Evolutionary conservation across 1,140 invertebrate species (phyloP).

Genomic region (Chironomus tepperi): DNA sequence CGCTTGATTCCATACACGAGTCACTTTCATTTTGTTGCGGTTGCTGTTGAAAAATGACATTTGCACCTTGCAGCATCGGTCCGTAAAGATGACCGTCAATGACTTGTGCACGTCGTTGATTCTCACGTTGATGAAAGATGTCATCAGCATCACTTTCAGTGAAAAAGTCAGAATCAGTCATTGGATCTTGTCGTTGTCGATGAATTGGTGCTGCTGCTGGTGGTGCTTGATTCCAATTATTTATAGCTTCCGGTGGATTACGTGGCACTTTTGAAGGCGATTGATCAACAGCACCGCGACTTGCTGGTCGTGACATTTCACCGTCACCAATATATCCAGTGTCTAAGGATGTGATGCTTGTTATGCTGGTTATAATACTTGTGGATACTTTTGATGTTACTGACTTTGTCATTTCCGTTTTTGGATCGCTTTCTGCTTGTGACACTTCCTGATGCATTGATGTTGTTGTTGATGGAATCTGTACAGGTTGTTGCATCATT

Average conservation of each 20-base stretch:
- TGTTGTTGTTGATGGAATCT: constrained; percentile 27
- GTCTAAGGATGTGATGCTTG: constrained; percentile 75
- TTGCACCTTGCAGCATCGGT: constrained; percentile 42
- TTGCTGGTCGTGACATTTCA: constrained; percentile 69
- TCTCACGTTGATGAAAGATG: constrained; percentile 52
- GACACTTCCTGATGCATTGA: constrained; percentile 41
- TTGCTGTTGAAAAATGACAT: constrained; percentile 42
- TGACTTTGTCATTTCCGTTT: constrained; percentile 50
- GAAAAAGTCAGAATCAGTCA: constrained; percentile 84
- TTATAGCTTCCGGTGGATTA: constrained; percentile 27
- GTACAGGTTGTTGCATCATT: constrained; percentile 25
- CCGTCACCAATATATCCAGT: constrained; percentile 79
- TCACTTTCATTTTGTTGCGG: constrained; percentile 42
- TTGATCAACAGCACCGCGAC: constrained; percentile 61
- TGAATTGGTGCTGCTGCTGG: constrained; percentile 30
- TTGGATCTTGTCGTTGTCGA: constrained; percentile 58
- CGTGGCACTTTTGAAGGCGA: constrained; percentile 43
- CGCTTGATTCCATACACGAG: constrained; percentile 74
- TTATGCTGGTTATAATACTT: constrained; percentile 73
- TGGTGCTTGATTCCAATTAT: constrained; percentile 28
- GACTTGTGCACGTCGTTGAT: constrained; percentile 63
- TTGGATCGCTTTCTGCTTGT: constrained; percentile 45
- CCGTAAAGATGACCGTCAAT: constrained; percentile 78
- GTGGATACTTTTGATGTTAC: constrained; percentile 49
- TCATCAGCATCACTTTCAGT: constrained; percentile 80